Evolutionary conservation across 2,797 vertebrate genomes (phyloP).

Genomic region (Steatocranus sp.): DNA sequence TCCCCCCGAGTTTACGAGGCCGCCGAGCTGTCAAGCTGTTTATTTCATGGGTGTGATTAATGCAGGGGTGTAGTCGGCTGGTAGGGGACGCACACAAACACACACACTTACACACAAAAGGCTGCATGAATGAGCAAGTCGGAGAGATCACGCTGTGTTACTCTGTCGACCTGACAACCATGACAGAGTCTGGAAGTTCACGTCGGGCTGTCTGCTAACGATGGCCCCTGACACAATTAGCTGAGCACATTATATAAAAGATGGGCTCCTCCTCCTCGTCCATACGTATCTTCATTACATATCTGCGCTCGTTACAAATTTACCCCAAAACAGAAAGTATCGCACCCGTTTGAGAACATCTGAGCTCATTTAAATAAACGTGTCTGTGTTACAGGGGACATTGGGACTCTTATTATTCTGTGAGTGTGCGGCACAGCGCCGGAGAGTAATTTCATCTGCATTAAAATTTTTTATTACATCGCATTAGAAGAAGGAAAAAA

Average conservation of each 20-base stretch:
- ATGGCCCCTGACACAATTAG: constrained; percentile 43
- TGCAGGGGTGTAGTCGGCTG: constrained; percentile 12
- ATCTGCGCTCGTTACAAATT: neutral
- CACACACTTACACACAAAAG: neutral
- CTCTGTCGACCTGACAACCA: constrained; percentile 58
- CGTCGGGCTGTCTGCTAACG: constrained; percentile 52
- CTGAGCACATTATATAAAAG: constrained; percentile 34
- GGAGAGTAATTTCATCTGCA: neutral
- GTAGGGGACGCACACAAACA: constrained; percentile 6
- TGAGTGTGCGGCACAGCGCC: neutral
- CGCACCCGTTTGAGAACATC: neutral
- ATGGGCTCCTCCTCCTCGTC: neutral
- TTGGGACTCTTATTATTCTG: neutral
- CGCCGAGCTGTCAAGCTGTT: constrained; percentile 47
- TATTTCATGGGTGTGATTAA: constrained; percentile 50
- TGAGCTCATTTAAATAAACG: neutral
- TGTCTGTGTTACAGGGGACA: neutral
- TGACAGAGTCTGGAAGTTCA: constrained; percentile 53
- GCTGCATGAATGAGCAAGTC: constrained; percentile 43
- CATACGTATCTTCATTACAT: neutral
- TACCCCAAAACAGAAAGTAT: neutral
- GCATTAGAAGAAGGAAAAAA: constrained; percentile 4
- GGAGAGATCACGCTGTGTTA: constrained; percentile 32
- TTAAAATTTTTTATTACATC: neutral
- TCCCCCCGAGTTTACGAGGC: constrained; percentile 16